These are phyloP conservation scores for Otocyon megalotis DNA, from an alignment of 2,113 vertebrate genomes.

Conservation along the genomic window DNA sequence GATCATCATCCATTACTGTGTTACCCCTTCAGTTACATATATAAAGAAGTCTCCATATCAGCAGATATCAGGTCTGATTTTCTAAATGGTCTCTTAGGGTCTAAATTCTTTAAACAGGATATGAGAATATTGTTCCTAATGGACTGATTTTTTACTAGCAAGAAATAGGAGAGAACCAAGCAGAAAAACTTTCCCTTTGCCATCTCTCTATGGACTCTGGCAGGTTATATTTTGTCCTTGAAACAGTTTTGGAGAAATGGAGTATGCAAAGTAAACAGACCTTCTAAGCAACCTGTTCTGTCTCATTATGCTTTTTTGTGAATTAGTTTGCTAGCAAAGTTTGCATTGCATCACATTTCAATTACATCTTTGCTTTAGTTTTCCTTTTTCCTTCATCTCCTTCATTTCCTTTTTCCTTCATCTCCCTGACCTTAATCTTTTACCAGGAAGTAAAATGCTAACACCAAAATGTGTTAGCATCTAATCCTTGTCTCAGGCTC, in stretches of 20 bases:
- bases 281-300: not conserved
- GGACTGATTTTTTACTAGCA: not conserved
- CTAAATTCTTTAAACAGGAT: not conserved
- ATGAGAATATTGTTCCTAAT: not conserved
- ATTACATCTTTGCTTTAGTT: not conserved
- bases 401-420: not conserved
- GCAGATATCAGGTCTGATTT: not conserved
- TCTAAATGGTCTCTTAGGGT: not conserved
- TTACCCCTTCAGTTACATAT: not conserved
- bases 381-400: not conserved
- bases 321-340: not conserved
- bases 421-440: not conserved
- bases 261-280: not conserved
- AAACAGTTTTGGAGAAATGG: not conserved
- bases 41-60: not conserved
- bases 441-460: not conserved
- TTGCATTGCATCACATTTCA: not conserved
- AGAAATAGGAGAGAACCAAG: not conserved
- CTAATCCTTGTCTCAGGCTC: not conserved
- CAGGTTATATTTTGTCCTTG: not conserved
- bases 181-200: not conserved
- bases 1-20: not conserved
- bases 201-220: not conserved
- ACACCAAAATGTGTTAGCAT: not conserved
- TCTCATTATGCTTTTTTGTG: not conserved